A percentile compares a stretch with the other conserved stretches of the same genome.
Conservation (phyloP, 2,797 vertebrate species). For the Ispidina picta region DNA sequence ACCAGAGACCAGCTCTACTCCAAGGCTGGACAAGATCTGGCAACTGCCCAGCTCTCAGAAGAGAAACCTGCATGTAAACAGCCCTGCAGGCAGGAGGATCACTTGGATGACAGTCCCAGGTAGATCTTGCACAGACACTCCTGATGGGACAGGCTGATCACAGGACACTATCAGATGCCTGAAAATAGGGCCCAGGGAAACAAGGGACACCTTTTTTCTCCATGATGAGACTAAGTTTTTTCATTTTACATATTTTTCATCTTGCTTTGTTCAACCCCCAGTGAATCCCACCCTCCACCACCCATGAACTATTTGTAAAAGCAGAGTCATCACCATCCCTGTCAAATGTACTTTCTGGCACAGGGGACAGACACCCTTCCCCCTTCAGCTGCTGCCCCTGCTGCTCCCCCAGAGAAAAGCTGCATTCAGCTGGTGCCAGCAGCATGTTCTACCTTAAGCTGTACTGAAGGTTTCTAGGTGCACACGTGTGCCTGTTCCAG, state of each 20-base stretch:
- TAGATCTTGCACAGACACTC: not conserved
- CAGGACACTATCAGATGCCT: not conserved
- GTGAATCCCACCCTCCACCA: not conserved
- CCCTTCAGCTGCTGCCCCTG: not conserved
- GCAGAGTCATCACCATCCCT: not conserved
- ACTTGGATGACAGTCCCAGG: not conserved
- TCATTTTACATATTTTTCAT: not conserved
- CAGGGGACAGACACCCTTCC: not conserved
- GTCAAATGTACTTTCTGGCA: not conserved
- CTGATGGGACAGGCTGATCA: not conserved
- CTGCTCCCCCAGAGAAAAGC: not conserved
- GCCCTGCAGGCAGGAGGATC: not conserved
- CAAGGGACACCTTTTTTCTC: not conserved
- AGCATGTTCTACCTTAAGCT: not conserved
- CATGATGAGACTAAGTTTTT: not conserved
- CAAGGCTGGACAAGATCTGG: not conserved
- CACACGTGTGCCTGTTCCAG: fast-evolving
- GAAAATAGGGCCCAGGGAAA: not conserved
- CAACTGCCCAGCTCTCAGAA: not conserved
- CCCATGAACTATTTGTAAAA: not conserved
- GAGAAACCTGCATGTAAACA: not conserved
- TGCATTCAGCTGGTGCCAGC: not conserved
- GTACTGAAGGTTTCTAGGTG: not conserved
- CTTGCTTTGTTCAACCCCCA: not conserved
- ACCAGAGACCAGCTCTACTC: not conserved